Conservation (phyloP, 2,888 invertebrate genomes). For the Caenorhabditis sp. region DNA sequence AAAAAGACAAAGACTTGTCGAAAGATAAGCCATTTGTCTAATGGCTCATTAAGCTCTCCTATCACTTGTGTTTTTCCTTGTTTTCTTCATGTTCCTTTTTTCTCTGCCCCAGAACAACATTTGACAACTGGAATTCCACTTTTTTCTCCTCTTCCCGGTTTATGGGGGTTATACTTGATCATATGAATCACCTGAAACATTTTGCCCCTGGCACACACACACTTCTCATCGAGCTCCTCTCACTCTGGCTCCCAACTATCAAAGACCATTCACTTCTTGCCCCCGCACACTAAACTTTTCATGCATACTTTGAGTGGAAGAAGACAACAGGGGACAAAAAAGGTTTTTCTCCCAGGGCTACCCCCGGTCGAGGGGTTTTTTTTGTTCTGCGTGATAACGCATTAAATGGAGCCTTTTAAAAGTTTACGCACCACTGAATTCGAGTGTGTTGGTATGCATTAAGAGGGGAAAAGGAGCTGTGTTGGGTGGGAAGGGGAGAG, state of each 20-base stretch:
- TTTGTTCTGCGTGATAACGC: conserved; percentile 33
- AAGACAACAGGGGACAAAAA: conserved; percentile 8
- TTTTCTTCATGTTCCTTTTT: conserved; percentile 12
- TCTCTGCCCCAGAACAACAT: conserved; percentile 1
- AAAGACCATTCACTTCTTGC: conserved; percentile 21
- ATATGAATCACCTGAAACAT: conserved; percentile 7
- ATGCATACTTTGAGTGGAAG: conserved; percentile 30
- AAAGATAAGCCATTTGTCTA: conserved; percentile 21
- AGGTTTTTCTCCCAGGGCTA: conserved; percentile 10
- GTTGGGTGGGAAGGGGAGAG: background rate
- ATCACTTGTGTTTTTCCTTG: conserved; percentile 22
- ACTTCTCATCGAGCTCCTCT: background rate
- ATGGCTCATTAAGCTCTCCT: conserved; percentile 25
- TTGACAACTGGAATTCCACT: background rate
- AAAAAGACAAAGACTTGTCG: conserved; percentile 1
- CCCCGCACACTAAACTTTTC: conserved; percentile 34
- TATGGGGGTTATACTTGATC: background rate
- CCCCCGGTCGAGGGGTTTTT: background rate
- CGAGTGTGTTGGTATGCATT: conserved; percentile 51
- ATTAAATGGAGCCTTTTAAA: conserved; percentile 45
- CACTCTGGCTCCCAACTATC: conserved; percentile 5
- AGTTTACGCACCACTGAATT: conserved; percentile 44
- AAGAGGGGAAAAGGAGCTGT: background rate
- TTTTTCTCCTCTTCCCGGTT: background rate
- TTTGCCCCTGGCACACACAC: background rate